Evolutionary conservation across 2,797 vertebrate species (phyloP).

Genomic region (Eupleurogrammus muticus): DNA sequence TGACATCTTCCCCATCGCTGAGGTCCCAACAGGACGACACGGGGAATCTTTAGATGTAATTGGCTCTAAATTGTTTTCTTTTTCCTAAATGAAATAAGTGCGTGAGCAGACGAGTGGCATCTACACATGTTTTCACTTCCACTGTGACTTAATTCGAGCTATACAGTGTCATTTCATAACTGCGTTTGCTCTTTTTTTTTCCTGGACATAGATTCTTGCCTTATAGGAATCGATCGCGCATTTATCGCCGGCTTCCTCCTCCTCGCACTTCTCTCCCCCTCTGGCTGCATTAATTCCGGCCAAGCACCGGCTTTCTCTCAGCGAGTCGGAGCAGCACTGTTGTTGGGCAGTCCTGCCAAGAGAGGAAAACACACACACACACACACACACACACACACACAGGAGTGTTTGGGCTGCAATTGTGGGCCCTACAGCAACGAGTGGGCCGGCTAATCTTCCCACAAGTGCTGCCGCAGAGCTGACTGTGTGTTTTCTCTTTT

Average conservation of each 20-base stretch:
- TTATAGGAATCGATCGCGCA: conserved; percentile 87
- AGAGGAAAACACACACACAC: conserved; percentile 48
- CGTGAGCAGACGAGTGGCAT: conserved; percentile 41
- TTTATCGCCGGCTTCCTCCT: conserved; percentile 75
- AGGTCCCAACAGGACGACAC: conserved; percentile 24
- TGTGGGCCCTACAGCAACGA: conserved; percentile 20
- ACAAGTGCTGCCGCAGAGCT: conserved; percentile 13
- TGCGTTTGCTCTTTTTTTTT: conserved; percentile 35
- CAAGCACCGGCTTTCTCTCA: conserved; percentile 88
- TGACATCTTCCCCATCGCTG: conserved; percentile 31
- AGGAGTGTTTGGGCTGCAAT: conserved; percentile 49
- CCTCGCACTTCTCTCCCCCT: conserved; percentile 83
- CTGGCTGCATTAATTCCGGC: conserved; percentile 88
- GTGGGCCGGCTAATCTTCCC: conserved; percentile 24
- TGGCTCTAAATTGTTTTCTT: conserved; percentile 38
- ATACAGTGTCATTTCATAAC: conserved; percentile 40
- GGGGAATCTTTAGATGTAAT: conserved; percentile 45
- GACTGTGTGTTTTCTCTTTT: conserved; percentile 12
- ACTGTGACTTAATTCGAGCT: conserved; percentile 40
- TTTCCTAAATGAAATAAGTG: conserved; percentile 59
- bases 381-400: no score
- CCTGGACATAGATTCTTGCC: conserved; percentile 79
- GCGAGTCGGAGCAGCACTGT: conserved; percentile 89
- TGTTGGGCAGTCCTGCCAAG: conserved; percentile 89
- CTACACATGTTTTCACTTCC: conserved; percentile 42